Evolutionary conservation across 2,888 invertebrate genomes (phyloP).

Genomic region (Cephus spinipes): DNA sequence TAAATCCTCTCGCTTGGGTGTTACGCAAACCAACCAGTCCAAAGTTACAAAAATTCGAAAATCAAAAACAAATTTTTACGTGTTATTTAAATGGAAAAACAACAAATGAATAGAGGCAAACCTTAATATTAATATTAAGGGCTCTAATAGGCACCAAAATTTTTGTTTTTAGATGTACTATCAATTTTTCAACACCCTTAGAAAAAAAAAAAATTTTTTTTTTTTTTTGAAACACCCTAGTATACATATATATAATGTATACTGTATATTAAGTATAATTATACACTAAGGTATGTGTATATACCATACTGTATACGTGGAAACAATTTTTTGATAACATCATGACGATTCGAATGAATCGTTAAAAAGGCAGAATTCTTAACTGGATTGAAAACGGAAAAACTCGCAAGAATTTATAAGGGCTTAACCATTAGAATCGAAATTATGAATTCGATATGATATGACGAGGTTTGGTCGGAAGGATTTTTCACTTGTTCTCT

Average conservation of each 20-base stretch:
- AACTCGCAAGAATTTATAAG: neutral
- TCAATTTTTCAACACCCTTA: too few species aligned
- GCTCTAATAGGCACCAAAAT: too few species aligned
- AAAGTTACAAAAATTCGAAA: too few species aligned
- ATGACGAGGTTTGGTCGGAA: conserved; percentile 39
- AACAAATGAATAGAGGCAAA: too few species aligned
- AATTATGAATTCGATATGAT: conserved; percentile 22
- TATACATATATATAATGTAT: conserved; percentile 19
- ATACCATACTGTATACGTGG: neutral
- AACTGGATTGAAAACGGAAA: conserved; percentile 25
- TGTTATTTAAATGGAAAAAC: too few species aligned
- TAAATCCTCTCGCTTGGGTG: too few species aligned
- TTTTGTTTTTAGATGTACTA: too few species aligned
- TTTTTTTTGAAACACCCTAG: too few species aligned
- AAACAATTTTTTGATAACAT: neutral
- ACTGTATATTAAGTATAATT: neutral
- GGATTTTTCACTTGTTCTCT: conserved; percentile 12
- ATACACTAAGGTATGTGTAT: neutral
- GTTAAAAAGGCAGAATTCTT: conserved; percentile 26
- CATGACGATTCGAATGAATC: neutral
- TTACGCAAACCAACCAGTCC: too few species aligned
- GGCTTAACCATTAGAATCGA: neutral
- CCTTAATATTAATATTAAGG: too few species aligned
- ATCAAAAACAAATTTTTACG: too few species aligned
- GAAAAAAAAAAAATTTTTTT: too few species aligned